Base-by-base conservation (phyloP, 1,140 invertebrate species). In the Drosophila tsacasi region DNA sequence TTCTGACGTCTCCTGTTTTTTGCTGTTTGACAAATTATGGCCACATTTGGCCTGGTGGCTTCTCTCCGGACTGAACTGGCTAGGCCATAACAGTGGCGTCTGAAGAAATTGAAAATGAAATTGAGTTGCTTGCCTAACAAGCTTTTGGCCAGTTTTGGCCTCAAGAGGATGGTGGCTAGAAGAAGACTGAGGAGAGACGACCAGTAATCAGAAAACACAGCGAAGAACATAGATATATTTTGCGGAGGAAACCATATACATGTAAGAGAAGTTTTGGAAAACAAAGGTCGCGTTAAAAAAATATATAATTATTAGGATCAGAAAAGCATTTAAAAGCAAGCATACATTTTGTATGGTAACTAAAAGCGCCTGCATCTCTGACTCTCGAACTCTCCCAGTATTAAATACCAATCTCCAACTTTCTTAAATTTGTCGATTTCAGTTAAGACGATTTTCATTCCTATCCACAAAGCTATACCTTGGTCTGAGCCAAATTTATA, bases 1-100 rank as follows among this genome's bases (percentile, higher is more conserved):
- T 23, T 39, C 66, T 50, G 54, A 44, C 42, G 54, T 73, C 55
- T 73, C 30, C 27, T 52, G 15, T 58, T 68, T 21, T 72, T 61
- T 71, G 27, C 66, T 79, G 73, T 83, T 89, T 89, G 83, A 86
- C 83, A 86, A 86, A 86, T 86, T 87, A 87, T 86, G 76, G 76
- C 80, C 76, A 69, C 80, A 69, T 86, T 82, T 79, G 74, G 62
- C 75, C 55, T 77, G 72, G 57, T 74, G 74, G 35, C 72, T 75
- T 75, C 46, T 75, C 40, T 75, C 47, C 49, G 35, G 25, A 10
- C 39, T 2, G 35, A 35, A 42, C 64, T 46, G 39, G 47, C 49
- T 39, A 39, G 40, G 39, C 61, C 54, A 60, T 27, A 50, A 50
- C 49, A 65, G 49, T 61, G 60, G 57, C 50, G 62, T 79, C 69